Evolutionary conservation across 2,888 invertebrate genomes (phyloP), one percentile per base, ranked within the genome.

Genomic region (Baronia brevicornis): DNA sequence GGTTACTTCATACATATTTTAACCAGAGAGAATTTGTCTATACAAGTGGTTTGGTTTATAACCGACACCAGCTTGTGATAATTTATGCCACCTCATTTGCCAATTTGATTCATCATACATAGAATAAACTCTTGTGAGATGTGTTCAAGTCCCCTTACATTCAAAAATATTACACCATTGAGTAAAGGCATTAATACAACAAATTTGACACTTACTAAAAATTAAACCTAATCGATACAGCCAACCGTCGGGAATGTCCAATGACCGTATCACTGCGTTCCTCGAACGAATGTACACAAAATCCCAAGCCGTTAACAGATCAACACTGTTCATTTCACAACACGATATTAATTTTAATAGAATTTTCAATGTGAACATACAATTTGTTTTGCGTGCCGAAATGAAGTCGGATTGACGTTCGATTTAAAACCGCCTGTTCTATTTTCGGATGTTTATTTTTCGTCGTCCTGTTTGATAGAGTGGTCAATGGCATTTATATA

Each of bases 221-320:
- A 51, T 48, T 13, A 34, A 35, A 10, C 61, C 57, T 23, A 75
- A 38, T 23, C 44, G 48, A 40, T 64, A 39, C 14, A 80, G 54
- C 59, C 60, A 62, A 10, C 82, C 79, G 34, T 57, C 59, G 2
- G 72, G 61, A 9, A 46, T 46, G 41, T 82, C 78, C 49, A 66
- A 60, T 24, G 77, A 72, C 3, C 79, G 67, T 26, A 82, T 64
- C 1, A 77, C 1, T 18, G 46, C 43, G 57, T 82, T 82, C 37
- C 79, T 67, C 14, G 58, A 43, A 15, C 55, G 51, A 13, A 57
- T 40, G 30, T 72, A 78, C 6, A 69, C 18, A 41, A 42, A 66
- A 54, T 73, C 60, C 38, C 49, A 62, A 23, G 47, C 37, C 5
- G 43, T 11, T 10, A 56, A 13, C 3, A 58, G 12, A 19, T 59